Base-by-base conservation (phyloP, 2,888 invertebrate species). In the Suillia variegata region DNA sequence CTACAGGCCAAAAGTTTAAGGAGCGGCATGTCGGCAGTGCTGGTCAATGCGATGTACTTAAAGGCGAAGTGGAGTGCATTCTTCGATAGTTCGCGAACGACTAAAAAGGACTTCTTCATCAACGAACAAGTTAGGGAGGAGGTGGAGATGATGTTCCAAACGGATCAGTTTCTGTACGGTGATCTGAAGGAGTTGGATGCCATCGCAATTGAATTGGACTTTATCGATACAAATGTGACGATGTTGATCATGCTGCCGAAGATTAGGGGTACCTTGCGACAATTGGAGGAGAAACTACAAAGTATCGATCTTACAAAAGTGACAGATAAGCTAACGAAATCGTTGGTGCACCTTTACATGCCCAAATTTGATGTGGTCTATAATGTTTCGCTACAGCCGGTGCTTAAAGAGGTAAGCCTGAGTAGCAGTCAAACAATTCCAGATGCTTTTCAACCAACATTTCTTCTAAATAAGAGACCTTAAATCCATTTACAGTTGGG, bases 1-100 rank as follows among this genome's bases (percentile, higher is more conserved):
- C 82, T 96, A 53, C 75, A 84, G 1, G 17, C 85, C 1, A 87
- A 83, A 64, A 83, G 84, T 74, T 71, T 92, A 1, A 70, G 81
- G 70, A 22, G 57, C 0, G 68, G 80, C 2, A 90, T 91, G 2
- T 82, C 87, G 34, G 77, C 92, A 62, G 88, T 93, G 8, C 85
- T 94, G 6, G 86, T 92, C 1, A 93, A 93, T 75, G 93, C 93
- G 2, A 86, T 93, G 20, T 92, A 93, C 77, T 93, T 94, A 83
- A 93, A 93, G 83, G 89, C 90, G 10, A 83, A 85, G 26, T 94
- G 93, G 93, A 80, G 84, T 34, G 75, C 85, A 50, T 83, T 86
- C 70, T 96, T 94, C 74, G 70, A 88, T 17, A 71, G 83, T 1
- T 67, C 68, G 0, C 17, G 66, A 2, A 94, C 93, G 0, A 66